A percentile compares a stretch with the other conserved stretches of the same genome.
phyloP scores from a whole-genome alignment of 2,113 vertebrate genomes.

The Aphelocoma coerulescens region DNA sequence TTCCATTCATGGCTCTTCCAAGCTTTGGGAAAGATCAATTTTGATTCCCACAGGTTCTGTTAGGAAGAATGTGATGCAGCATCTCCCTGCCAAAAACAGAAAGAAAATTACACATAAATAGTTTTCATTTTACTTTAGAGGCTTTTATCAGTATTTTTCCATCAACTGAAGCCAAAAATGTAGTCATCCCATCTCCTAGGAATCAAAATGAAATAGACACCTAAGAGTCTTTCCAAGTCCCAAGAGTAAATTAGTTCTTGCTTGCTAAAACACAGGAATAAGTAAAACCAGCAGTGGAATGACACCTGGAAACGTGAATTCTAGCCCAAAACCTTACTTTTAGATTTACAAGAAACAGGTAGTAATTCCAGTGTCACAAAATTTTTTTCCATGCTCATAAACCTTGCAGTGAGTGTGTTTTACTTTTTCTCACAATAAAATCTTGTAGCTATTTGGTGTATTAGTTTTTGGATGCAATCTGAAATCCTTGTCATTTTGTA shows the following conservation, averaged over 20 bases:
- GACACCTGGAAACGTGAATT: background rate
- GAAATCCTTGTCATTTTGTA: background rate
- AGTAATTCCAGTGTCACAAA: background rate
- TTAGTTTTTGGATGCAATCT: background rate
- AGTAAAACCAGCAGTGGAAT: background rate
- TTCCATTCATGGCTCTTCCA: background rate
- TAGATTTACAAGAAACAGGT: background rate
- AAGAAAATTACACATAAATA: background rate
- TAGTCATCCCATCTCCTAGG: background rate
- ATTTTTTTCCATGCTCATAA: background rate
- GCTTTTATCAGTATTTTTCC: background rate
- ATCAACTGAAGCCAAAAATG: background rate
- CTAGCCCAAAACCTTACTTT: background rate
- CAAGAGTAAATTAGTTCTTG: background rate
- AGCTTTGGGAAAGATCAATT: background rate
- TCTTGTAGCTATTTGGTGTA: background rate
- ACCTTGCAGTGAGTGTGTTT: background rate
- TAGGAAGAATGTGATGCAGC: background rate
- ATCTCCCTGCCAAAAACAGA: background rate
- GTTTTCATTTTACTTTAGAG: background rate
- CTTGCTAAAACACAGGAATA: background rate
- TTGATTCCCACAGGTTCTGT: background rate
- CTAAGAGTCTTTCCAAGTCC: background rate
- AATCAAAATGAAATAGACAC: background rate
- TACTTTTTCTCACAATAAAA: background rate